A percentile compares a stretch with the other conserved stretches of the same genome.
phyloP scores from a whole-genome alignment of 2,888 invertebrate genomes.

The Luperina nickerlii region DNA sequence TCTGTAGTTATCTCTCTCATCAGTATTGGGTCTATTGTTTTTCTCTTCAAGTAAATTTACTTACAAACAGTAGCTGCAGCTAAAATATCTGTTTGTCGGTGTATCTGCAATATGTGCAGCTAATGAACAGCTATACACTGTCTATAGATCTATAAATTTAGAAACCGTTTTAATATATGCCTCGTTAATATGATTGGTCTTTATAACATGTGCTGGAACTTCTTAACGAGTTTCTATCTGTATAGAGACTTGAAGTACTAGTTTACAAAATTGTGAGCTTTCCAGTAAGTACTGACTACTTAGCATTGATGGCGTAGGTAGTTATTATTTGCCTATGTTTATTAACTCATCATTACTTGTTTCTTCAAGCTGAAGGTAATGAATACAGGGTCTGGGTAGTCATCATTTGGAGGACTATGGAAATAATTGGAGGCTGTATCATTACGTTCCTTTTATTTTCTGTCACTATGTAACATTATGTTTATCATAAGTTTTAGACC shows the following conservation, averaged over 20 bases:
- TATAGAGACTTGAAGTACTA: background rate
- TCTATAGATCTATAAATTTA: background rate
- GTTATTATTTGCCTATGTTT: background rate
- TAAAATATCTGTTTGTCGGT: background rate
- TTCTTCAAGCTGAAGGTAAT: constrained; percentile 16
- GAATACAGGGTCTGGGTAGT: constrained; percentile 21
- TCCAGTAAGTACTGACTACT: background rate
- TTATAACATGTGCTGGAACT: background rate
- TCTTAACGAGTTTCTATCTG: background rate
- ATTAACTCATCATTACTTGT: background rate
- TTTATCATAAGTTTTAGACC: constrained; percentile 4
- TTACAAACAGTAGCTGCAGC: background rate
- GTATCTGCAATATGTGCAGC: no score
- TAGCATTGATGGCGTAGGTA: background rate
- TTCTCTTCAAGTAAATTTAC: background rate
- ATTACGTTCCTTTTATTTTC: constrained; percentile 42
- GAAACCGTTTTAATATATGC: background rate
- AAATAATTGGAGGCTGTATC: constrained; percentile 56
- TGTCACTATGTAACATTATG: constrained; percentile 47
- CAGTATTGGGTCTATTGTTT: background rate
- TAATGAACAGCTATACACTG: background rate
- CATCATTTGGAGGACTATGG: constrained; percentile 24
- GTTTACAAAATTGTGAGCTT: background rate
- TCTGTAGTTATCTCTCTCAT: background rate
- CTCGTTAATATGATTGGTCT: background rate